These are phyloP conservation scores for Caradrina clavipalpis DNA, from an alignment of 2,888 invertebrate genomes.

Conservation along the genomic window DNA sequence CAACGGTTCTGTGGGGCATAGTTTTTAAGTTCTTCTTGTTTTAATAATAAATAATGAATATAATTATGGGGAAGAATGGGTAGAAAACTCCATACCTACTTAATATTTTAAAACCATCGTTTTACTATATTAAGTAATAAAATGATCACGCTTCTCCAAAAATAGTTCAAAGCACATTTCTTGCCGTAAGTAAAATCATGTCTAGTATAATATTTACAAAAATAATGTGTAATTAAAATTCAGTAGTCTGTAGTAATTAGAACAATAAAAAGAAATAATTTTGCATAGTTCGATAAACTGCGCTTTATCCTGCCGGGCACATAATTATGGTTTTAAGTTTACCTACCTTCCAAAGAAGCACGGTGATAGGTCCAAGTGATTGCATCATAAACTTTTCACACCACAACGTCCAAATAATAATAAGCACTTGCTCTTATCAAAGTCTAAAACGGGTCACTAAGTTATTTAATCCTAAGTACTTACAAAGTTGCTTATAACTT, in stretches of 20 bases:
- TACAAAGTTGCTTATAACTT: conserved; percentile 85
- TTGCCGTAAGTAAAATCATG: background rate
- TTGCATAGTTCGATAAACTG: background rate
- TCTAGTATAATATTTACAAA: no score
- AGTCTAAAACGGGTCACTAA: background rate
- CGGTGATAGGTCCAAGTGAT: conserved; percentile 44
- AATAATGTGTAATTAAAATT: no score
- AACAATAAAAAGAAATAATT: background rate
- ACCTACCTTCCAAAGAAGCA: conserved; percentile 48
- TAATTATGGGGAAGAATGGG: no score
- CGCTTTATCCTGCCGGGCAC: background rate
- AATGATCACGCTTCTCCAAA: background rate
- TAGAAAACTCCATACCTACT: no score
- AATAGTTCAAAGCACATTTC: no score
- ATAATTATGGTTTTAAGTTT: background rate
- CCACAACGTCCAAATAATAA: background rate
- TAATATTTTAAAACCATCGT: background rate
- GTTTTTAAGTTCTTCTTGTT: no score
- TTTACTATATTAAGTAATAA: background rate
- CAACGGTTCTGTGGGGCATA: no score
- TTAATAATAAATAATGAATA: no score
- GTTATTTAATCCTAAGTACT: conserved; percentile 69
- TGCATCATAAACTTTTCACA: conserved; percentile 29
- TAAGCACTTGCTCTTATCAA: conserved; percentile 10
- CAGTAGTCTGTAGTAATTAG: no score